phyloP scores from a whole-genome alignment of 2,797 vertebrate genomes.

The Pogonophryne albipinna region DNA sequence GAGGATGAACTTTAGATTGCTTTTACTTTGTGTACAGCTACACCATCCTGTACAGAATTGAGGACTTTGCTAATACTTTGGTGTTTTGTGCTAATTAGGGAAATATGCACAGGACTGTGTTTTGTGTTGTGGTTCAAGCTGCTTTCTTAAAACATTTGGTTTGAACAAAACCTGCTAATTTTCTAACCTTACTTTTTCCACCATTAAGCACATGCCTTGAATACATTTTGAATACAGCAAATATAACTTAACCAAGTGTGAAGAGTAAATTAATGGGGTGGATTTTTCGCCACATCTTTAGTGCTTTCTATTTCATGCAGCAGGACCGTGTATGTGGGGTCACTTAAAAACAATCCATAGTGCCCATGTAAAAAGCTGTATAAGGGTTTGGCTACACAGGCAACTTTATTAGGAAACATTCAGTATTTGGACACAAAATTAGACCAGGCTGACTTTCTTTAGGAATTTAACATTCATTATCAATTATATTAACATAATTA shows the following conservation, averaged over 20 bases:
- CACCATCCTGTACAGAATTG: neutral
- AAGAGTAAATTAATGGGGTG: slow-evolving; percentile 4
- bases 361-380: neutral
- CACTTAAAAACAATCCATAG: slow-evolving; percentile 14
- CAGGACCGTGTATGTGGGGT: slow-evolving; percentile 6
- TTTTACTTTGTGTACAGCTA: neutral
- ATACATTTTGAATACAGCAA: too few relatives aligned
- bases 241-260: neutral
- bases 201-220: neutral
- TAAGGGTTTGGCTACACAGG: neutral
- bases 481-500: neutral
- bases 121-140: neutral
- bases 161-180: slow-evolving; percentile 15
- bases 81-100: neutral
- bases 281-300: slow-evolving; percentile 25
- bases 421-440: neutral
- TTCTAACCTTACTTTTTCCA: slow-evolving; percentile 3
- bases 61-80: neutral
- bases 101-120: neutral
- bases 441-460: neutral
- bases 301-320: slow-evolving; percentile 19
- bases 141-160: slow-evolving; percentile 17
- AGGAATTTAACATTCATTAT: neutral
- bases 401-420: neutral
- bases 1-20: neutral